Percentiles rank a stretch among this genome's conserved stretches.
Evolutionary conservation across 2,888 invertebrate species (phyloP).

Genomic region (Clusia tigrina): DNA sequence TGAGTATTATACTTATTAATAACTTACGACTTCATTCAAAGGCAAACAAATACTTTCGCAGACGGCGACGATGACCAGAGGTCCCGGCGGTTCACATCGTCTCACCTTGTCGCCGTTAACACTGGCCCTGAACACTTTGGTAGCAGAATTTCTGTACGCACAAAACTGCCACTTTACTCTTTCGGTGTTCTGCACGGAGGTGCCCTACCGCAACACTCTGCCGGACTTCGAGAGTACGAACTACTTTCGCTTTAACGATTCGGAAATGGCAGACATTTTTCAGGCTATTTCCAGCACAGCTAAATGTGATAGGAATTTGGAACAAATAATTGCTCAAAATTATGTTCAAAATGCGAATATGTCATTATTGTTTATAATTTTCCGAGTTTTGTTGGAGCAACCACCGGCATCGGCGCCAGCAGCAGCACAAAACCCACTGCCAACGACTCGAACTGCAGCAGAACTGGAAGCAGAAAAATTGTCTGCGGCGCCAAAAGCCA

Average conservation of each 20-base stretch:
- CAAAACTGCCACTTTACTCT: constrained; percentile 62
- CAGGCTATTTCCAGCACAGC: constrained; percentile 44
- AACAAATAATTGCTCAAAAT: constrained; percentile 34
- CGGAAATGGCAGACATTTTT: constrained; percentile 54
- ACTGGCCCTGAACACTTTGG: constrained; percentile 58
- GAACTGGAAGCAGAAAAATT: neutral
- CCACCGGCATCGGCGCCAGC: neutral
- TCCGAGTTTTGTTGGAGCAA: constrained; percentile 36
- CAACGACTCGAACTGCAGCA: constrained; percentile 26
- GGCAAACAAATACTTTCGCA: constrained; percentile 50
- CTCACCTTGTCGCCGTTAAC: constrained; percentile 53
- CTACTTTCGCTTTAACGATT: constrained; percentile 54
- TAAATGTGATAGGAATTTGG: constrained; percentile 20
- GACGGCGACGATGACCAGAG: constrained; percentile 34
- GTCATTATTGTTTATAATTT: constrained; percentile 43
- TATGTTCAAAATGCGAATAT: constrained; percentile 34
- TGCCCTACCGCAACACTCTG: constrained; percentile 56
- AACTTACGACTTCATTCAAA: constrained; percentile 31
- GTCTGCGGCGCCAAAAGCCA: neutral
- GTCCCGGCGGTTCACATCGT: constrained; percentile 34
- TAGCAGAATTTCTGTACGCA: constrained; percentile 61
- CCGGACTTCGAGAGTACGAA: constrained; percentile 55
- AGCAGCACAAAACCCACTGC: constrained; percentile 22
- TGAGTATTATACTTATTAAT: too few relatives aligned
- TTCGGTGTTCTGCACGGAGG: constrained; percentile 62